phyloP scores from a whole-genome alignment of 2,113 vertebrate genomes.

The Lichenostomus cassidix region DNA sequence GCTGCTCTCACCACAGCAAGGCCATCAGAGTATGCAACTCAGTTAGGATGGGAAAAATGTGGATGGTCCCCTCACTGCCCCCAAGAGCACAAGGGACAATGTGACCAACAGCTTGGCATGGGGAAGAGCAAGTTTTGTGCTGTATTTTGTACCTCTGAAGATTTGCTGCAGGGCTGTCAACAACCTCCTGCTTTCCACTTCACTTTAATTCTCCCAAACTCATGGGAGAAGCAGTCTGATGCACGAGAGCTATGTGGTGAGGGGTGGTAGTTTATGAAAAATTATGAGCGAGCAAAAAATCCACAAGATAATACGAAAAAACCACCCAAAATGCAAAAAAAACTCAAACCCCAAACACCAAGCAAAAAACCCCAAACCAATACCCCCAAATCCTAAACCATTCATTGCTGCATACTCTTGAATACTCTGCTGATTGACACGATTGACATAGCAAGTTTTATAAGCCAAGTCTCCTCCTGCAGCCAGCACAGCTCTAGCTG shows the following conservation, averaged over 20 bases:
- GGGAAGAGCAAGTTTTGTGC: not conserved
- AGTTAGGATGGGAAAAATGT: not conserved
- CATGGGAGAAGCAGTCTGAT: not conserved
- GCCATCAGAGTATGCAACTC: not conserved
- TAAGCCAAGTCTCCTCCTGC: not conserved
- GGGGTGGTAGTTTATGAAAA: not conserved
- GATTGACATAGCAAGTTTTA: not conserved
- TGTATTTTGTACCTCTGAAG: not conserved
- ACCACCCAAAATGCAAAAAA: not conserved
- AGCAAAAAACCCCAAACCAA: not conserved
- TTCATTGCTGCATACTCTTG: not conserved
- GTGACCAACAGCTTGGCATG: fast-evolving
- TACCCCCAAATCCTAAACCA: not conserved
- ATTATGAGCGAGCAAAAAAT: not conserved
- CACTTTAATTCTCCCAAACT: not conserved
- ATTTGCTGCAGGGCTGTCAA: not conserved
- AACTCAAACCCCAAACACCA: too few species aligned
- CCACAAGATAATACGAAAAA: not conserved
- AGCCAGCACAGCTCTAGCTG: fast-evolving
- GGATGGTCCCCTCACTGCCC: not conserved
- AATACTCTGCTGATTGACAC: not conserved
- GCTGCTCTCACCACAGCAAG: not conserved
- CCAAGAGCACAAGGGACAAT: fast-evolving
- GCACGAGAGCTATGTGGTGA: fast-evolving
- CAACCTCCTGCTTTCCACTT: not conserved